Base-by-base conservation (phyloP, 2,888 invertebrate species). In the Spisula solida region DNA sequence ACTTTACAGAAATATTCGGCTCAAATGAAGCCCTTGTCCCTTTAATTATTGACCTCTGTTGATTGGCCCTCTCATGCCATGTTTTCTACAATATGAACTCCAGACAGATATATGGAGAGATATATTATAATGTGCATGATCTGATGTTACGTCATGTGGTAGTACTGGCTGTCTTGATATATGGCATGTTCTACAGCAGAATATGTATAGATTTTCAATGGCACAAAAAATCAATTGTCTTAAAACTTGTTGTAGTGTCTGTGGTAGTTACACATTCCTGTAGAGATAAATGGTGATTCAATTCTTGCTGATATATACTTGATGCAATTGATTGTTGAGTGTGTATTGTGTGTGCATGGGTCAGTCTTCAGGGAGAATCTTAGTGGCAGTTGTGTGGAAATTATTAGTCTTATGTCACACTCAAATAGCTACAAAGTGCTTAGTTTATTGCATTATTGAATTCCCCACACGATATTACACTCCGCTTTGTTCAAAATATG, bases 161-260 rank as follows among this genome's bases (percentile, higher is more conserved):
- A 18, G 25, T 51, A 51, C 16, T 12, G 14, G 31, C 70, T 31
- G 34, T 75, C 75, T 75, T 31, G 75, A 12, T 75, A 2, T 75
- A 14, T 31, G 31, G 75, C 16, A 5, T 75, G 75, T 60, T 60
- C 5, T 34, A 75, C 34, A 10, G 25, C 34, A 75, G 75, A 75
- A 75, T 34, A 34, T 75, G 34, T 41, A 41, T 41, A 41, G 75
- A 75, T 75, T 75, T 75, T 75, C 75, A 34, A 75, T 75, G 75
- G 31, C 1, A 31, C 14, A 14, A 75, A 75, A 75, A 75, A 75
- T 34, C 34, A 31, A 75, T 34, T 75, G 31, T 31, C 34, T 34
- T 41, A 34, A 75, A 75, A 31, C 75, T 12, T 5, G 18, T 75
- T 18, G 75, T 41, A 2, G 41, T 41, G 41, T 34, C 31, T 31